Base-by-base conservation (phyloP, 2,888 invertebrate genomes). In the Caenorhabditis doughertyi region DNA sequence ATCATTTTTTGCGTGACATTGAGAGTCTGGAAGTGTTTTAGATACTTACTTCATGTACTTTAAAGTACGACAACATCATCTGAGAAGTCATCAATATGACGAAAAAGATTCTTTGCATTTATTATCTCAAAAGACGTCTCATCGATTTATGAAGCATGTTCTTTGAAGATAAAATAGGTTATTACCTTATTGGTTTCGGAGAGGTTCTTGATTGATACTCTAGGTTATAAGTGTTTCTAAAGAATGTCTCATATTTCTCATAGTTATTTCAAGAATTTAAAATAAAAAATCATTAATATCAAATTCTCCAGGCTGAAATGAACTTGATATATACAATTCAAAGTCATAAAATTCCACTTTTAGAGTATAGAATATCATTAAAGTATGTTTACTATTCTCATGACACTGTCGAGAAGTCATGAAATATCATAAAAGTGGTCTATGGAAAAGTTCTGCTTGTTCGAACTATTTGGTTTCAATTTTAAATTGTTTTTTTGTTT, bases 91-190 rank as follows among this genome's bases (percentile, higher is more conserved):
- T 64, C 47, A 29, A 42, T 18, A 18, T 25, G 18, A 49, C 47
- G 55, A 27, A n/a, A 49, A 35, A 44, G 62, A 73, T 64, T 64
- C 73, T 0, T 64, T 73, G 73, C 64, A 73, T 73, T 73, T 73
- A 1, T 42, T 23, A 67, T 47, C 58, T 47, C 32, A 60, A 58
- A 27, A n/a, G 35, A 71, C 53, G 56, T 55, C 55, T 64, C 72
- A 64, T 53, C 29, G 44, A 3, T 47, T 62, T 18, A 13, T n/a
- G 5, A 27, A 42, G 3, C 8, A 3, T 8, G 16, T 8, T 42
- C 39, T n/a, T 27, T 51, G 21, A 23, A 42, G 42, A 47, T 27
- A n/a, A 7, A 7, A 56, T 56, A n/a, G 32, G 56, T 56, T 32
- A 32, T 56, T 23, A 29, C 1, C n/a, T 29, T 56, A 11, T 8